These are phyloP conservation scores for Aphidius colemani DNA, from an alignment of 2,888 invertebrate species.

Conservation along the genomic window DNA sequence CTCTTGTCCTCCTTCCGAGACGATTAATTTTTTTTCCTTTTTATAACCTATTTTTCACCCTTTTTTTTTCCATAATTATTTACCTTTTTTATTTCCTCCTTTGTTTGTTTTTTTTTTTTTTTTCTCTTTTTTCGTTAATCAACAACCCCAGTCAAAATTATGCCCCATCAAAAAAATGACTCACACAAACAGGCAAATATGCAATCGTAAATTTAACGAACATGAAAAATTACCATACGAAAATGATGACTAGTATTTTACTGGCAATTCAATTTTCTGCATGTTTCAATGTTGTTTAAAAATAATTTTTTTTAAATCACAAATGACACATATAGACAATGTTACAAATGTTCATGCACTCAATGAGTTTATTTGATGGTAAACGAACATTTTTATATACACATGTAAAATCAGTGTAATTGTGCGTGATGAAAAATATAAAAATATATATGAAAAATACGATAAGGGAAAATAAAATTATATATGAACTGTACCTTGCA, in stretches of 20 bases:
- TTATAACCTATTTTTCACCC: background rate
- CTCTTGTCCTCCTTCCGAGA: background rate
- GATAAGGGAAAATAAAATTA: too few species aligned
- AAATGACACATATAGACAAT: background rate
- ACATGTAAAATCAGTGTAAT: background rate
- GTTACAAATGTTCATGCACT: background rate
- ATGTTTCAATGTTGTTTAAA: background rate
- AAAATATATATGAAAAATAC: slow-evolving; percentile 44
- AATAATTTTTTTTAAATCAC: background rate
- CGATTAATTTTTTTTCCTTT: background rate
- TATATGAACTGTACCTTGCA: slow-evolving; percentile 69
- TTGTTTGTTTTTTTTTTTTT: slow-evolving; percentile 5
- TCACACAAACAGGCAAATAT: background rate
- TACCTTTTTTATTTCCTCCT: slow-evolving; percentile 3
- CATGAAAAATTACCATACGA: slow-evolving; percentile 35
- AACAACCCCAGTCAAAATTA: slow-evolving; percentile 11
- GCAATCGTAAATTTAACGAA: slow-evolving; percentile 24
- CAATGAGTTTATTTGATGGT: background rate
- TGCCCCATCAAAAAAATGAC: slow-evolving; percentile 2
- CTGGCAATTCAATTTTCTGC: slow-evolving; percentile 36
- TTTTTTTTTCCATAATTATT: slow-evolving; percentile 10
- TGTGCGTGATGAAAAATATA: slow-evolving; percentile 1
- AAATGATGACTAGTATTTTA: slow-evolving; percentile 34
- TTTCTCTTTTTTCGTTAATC: background rate
- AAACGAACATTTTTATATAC: background rate